Conservation (phyloP, 2,797 vertebrate genomes). For the Vipera ursinii region DNA sequence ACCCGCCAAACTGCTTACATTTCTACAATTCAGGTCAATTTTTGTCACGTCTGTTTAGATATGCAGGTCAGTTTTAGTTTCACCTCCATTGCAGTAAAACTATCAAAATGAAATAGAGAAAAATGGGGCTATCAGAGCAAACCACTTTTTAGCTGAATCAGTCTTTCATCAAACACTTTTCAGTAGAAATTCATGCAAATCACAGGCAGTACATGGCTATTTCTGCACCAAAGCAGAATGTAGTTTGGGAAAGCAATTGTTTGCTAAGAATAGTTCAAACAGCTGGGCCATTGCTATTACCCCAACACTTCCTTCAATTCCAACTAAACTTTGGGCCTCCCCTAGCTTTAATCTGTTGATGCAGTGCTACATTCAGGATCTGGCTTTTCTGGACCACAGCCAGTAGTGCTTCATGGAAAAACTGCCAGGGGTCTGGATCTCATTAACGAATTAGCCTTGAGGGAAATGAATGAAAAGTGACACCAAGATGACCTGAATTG, state of each 20-base stretch:
- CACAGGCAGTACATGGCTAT: conserved; percentile 13
- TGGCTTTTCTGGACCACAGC: neutral
- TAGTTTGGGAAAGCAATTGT: conserved; percentile 39
- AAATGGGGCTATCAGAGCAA: neutral
- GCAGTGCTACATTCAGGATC: neutral
- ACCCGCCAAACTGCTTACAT: neutral
- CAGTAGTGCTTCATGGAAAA: neutral
- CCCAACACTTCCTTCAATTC: conserved; percentile 53
- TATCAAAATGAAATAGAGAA: accelerated
- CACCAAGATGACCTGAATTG: neutral
- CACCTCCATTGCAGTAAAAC: neutral
- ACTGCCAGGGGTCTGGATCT: neutral
- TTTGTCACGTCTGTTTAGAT: neutral
- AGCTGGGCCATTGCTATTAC: conserved; percentile 51
- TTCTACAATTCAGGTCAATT: neutral
- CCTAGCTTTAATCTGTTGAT: neutral
- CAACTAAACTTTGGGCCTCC: neutral
- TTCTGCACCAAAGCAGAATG: conserved; percentile 19
- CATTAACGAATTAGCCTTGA: neutral
- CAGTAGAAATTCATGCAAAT: neutral
- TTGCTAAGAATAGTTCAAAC: conserved; percentile 59
- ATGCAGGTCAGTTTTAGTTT: neutral
- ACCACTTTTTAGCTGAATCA: neutral
- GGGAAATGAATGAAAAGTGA: neutral
- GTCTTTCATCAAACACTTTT: conserved; percentile 3